A percentile compares a stretch with the other conserved stretches of the same genome.
Conservation (phyloP, 2,888 invertebrate genomes). For the Acrocyrtus sp. region DNA sequence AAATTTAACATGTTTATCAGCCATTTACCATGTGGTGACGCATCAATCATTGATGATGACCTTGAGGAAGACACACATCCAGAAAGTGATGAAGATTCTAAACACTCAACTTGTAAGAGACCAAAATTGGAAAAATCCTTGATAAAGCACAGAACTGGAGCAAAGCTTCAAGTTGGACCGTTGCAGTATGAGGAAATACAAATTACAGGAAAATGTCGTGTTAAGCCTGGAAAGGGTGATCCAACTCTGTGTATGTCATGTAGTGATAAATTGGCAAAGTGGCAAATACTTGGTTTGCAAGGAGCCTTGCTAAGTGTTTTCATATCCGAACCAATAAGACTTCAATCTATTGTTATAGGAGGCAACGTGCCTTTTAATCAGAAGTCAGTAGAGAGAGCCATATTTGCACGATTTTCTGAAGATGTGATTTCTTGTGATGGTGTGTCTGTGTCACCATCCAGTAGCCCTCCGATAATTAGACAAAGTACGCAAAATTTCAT, state of each 20-base stretch:
- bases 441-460: neutral
- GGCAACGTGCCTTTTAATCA: slow-evolving; percentile 74
- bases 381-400: slow-evolving; percentile 72
- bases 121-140: neutral
- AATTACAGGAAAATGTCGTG: slow-evolving; percentile 76
- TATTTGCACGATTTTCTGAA: slow-evolving; percentile 65
- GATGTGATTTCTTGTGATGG: neutral
- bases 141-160: slow-evolving; percentile 80
- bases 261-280: slow-evolving; percentile 92
- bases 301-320: slow-evolving; percentile 81
- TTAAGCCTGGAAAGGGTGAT: slow-evolving; percentile 91
- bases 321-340: slow-evolving; percentile 75
- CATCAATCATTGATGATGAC: slow-evolving; percentile 76
- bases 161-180: slow-evolving; percentile 68
- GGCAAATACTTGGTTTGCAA: slow-evolving; percentile 86
- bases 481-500: slow-evolving; percentile 52
- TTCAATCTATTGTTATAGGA: slow-evolving; percentile 78
- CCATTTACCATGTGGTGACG: slow-evolving; percentile 93
- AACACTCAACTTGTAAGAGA: neutral
- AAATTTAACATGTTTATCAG: slow-evolving; percentile 87
- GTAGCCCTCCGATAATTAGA: slow-evolving; percentile 38
- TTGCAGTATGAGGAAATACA: slow-evolving; percentile 71
- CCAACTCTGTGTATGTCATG: slow-evolving; percentile 90
- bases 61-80: neutral
- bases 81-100: slow-evolving; percentile 1